Base-by-base conservation (phyloP, 2,888 invertebrate genomes). In the Parelbella ahira region DNA sequence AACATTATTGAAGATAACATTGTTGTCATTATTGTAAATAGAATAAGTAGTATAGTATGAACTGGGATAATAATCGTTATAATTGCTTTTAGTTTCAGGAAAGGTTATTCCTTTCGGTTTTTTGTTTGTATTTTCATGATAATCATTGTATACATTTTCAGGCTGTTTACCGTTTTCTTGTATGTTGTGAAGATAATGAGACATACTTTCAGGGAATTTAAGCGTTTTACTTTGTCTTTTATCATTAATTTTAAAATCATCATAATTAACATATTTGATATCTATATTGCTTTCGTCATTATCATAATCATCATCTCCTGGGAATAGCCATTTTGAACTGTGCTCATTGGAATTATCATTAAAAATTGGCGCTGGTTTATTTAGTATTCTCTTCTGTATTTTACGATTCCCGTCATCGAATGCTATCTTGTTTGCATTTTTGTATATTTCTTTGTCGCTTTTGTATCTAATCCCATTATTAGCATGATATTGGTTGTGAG, bases 351-450 rank as follows among this genome's bases (percentile, higher is more conserved):
- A 49, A 25, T 54, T 50, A 29, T 54, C 38, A 3, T 39, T 54
- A 11, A 45, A 23, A 25, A 45, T 43, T 4, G 24, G 30, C 4
- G 28, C 34, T 6, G 68, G 75, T 45, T 61, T 75, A 45, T 76
- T 80, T 58, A 82, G 75, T 47, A 83, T 80, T 5, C 82, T 63
- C 51, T 67, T 72, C 46, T 82, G 60, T 23, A 73, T 71, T 49
- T 50, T 47, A 15, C 53, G 37, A 12, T 47, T 41, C 10, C 47
- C 34, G 1, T 2, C 8, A 5, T 29, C 7, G 15, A 8, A 5
- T 4, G 9, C n/a, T 23, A 4, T 9, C 9, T 45, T 49, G n/a
- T 48, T n/a, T n/a, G n/a, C 23, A 20, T 47, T 25, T 10, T 44
- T 11, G 29, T 44, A 39, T 6, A n/a, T 9, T 5, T 13, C 37